These are phyloP conservation scores for Coregonus suidteri DNA, from an alignment of 2,797 vertebrate species.

Conservation along the genomic window DNA sequence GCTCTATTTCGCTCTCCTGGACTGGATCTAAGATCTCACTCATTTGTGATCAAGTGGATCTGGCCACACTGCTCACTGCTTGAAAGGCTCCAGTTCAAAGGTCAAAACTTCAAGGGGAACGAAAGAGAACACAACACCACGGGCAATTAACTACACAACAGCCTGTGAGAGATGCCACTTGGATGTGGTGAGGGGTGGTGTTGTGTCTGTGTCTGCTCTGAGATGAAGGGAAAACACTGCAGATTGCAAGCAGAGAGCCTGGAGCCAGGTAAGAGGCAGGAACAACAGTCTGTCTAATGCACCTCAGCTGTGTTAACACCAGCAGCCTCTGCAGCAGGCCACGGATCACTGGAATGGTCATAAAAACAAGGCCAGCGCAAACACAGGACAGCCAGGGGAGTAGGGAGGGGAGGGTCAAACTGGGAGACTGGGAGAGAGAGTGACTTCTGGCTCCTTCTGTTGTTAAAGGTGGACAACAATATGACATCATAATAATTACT, in stretches of 20 bases:
- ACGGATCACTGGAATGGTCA: constrained; percentile 73
- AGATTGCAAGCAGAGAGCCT: constrained; percentile 53
- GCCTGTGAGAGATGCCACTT: constrained; percentile 38
- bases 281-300: constrained; percentile 72
- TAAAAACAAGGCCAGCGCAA: constrained; percentile 72
- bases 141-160: constrained; percentile 41
- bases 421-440: constrained; percentile 3
- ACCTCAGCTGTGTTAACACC: constrained; percentile 80
- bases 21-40: constrained; percentile 23
- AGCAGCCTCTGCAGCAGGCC: constrained; percentile 57
- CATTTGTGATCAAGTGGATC: constrained; percentile 27
- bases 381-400: constrained; percentile 29
- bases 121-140: constrained; percentile 39
- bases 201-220: constrained; percentile 32
- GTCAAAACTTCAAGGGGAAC: constrained; percentile 21
- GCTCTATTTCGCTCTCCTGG: constrained; percentile 56
- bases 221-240: constrained; percentile 48
- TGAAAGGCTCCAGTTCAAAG: constrained; percentile 38
- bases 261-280: constrained; percentile 67
- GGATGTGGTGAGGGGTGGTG: constrained; percentile 2
- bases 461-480: constrained; percentile 16
- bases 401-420: constrained; percentile 16
- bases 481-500: background rate
- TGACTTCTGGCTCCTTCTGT: constrained; percentile 14
- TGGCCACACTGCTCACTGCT: constrained; percentile 29